A percentile compares a stretch with the other conserved stretches of the same genome.
phyloP scores from a whole-genome alignment of 2,888 invertebrate genomes.

The Chrysolina americana region DNA sequence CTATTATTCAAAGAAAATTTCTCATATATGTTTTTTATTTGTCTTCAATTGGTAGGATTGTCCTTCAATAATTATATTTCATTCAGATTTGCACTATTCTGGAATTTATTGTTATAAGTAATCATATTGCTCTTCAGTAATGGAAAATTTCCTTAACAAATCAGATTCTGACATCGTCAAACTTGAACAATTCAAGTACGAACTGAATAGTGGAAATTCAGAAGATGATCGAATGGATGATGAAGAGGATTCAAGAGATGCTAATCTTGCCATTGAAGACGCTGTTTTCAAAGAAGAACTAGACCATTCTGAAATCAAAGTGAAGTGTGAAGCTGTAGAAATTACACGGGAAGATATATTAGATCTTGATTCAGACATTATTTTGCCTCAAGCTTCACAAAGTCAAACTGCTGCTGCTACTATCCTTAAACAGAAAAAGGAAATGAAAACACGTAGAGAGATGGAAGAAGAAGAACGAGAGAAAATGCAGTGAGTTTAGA shows the following conservation, averaged over 20 bases:
- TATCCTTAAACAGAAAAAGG: slow-evolving; percentile 73
- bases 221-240: slow-evolving; percentile 64
- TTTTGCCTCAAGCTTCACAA: slow-evolving; percentile 65
- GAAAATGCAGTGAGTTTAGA: slow-evolving; percentile 90
- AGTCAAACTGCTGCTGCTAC: slow-evolving; percentile 48
- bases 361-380: slow-evolving; percentile 63
- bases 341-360: slow-evolving; percentile 50
- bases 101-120: not conserved
- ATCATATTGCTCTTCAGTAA: slow-evolving; percentile 27
- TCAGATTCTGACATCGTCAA: slow-evolving; percentile 52
- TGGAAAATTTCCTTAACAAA: slow-evolving; percentile 55
- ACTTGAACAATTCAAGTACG: slow-evolving; percentile 63
- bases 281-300: slow-evolving; percentile 50
- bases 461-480: slow-evolving; percentile 95
- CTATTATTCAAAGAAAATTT: too few relatives aligned
- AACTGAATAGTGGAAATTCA: slow-evolving; percentile 62
- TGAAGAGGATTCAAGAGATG: slow-evolving; percentile 62
- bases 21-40: too few relatives aligned
- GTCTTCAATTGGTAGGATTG: too few relatives aligned
- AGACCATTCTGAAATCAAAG: slow-evolving; percentile 23
- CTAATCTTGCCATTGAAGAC: slow-evolving; percentile 61
- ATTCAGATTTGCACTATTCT: not conserved
- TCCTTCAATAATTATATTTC: too few relatives aligned
- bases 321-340: slow-evolving; percentile 31
- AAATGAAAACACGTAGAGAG: slow-evolving; percentile 84